A percentile compares a stretch with the other conserved stretches of the same genome.
Evolutionary conservation across 2,888 invertebrate species (phyloP).

Genomic region (Lepidochrysops patricia): DNA sequence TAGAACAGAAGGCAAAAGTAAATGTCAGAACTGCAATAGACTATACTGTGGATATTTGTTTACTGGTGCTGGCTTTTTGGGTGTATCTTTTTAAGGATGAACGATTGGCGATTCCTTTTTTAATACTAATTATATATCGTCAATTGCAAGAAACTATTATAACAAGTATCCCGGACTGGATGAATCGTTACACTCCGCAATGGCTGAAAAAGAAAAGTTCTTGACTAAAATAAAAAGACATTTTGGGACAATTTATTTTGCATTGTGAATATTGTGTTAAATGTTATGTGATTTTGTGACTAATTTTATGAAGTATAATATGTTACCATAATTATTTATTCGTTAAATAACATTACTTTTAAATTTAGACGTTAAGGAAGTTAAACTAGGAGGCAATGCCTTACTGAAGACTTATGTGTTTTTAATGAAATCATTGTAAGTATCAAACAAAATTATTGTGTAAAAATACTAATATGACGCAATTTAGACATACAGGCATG

Average conservation of each 20-base stretch:
- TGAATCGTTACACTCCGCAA: constrained; percentile 50
- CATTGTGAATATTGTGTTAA: constrained; percentile 46
- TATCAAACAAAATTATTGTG: constrained; percentile 38
- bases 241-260: constrained; percentile 50
- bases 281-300: constrained; percentile 60
- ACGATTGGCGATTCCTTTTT: constrained; percentile 84
- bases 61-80: constrained; percentile 85
- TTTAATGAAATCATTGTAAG: constrained; percentile 25
- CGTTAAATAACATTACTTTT: constrained; percentile 29
- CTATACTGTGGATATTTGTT: constrained; percentile 82
- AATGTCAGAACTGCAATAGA: constrained; percentile 81
- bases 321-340: constrained; percentile 38
- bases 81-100: constrained; percentile 87
- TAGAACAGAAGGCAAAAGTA: constrained; percentile 77
- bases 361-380: constrained; percentile 19
- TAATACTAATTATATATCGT: constrained; percentile 83
- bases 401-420: constrained; percentile 28
- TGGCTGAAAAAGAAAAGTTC: constrained; percentile 64
- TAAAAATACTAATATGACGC: constrained; percentile 35
- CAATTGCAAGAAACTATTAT: constrained; percentile 80
- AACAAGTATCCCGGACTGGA: constrained; percentile 75
- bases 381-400: constrained; percentile 50
- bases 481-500: constrained; percentile 27
- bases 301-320: constrained; percentile 41
- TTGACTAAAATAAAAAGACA: constrained; percentile 62